Conservation (phyloP, 2,888 invertebrate species). For the Pammene aurita region DNA sequence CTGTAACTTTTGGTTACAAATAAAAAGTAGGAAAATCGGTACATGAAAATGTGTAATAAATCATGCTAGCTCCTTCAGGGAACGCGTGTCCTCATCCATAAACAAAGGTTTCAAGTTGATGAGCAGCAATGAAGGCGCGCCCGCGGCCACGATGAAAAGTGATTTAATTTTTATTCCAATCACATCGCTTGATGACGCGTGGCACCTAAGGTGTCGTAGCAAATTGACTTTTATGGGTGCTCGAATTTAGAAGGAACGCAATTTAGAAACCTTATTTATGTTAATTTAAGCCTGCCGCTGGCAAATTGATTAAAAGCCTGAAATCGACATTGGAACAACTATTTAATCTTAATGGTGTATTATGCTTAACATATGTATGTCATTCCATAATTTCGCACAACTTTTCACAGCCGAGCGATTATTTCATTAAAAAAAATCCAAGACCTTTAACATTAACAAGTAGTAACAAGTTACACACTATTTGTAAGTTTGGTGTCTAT, state of each 20-base stretch:
- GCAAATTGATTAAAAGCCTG: not conserved
- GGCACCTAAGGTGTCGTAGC: slow-evolving; percentile 27
- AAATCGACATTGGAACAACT: not conserved
- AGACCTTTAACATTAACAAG: too few relatives aligned
- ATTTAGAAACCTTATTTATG: not conserved
- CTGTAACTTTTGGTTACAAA: too few relatives aligned
- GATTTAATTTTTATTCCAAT: slow-evolving; percentile 38
- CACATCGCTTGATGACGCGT: slow-evolving; percentile 38
- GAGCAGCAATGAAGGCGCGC: slow-evolving; percentile 46
- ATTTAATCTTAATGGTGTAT: too few relatives aligned
- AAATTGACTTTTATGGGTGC: slow-evolving; percentile 27
- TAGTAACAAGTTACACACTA: too few relatives aligned
- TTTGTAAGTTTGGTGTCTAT: too few relatives aligned
- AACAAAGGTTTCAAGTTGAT: slow-evolving; percentile 48
- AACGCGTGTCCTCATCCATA: slow-evolving; percentile 47
- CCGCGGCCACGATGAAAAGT: slow-evolving; percentile 42
- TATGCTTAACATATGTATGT: too few relatives aligned
- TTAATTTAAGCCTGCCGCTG: not conserved
- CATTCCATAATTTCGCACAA: too few relatives aligned
- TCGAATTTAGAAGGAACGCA: slow-evolving; percentile 1
- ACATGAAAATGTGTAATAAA: not conserved
- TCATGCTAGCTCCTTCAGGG: slow-evolving; percentile 34
- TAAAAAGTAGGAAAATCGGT: not conserved
- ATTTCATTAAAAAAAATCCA: too few relatives aligned
- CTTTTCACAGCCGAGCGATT: too few relatives aligned